Conservation (phyloP, 2,797 vertebrate genomes). For the Onychomys leucogaster region DNA sequence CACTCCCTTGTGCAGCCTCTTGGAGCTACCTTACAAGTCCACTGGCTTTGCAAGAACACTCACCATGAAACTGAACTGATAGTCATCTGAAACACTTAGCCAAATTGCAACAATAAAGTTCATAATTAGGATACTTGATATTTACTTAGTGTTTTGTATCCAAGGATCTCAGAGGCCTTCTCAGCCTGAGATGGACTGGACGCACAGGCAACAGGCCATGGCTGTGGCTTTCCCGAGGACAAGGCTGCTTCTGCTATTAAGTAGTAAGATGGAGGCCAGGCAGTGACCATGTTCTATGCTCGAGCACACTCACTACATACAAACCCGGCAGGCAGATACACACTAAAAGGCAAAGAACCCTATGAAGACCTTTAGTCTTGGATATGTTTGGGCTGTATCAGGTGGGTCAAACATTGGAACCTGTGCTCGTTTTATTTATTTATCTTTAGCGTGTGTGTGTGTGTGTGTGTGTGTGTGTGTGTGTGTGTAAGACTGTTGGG, state of each 20-base stretch:
- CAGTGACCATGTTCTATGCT: background rate
- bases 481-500: background rate
- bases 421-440: background rate
- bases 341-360: background rate
- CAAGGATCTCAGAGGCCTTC: conserved; percentile 67
- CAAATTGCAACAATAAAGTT: conserved; percentile 78
- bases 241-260: background rate
- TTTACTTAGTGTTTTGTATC: conserved; percentile 46
- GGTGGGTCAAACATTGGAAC: background rate
- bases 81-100: conserved; percentile 76
- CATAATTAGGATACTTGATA: conserved; percentile 66
- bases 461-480: background rate
- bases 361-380: background rate
- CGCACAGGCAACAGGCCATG: background rate
- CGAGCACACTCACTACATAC: background rate
- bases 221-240: background rate
- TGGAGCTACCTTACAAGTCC: conserved; percentile 68
- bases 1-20: conserved; percentile 9
- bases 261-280: background rate
- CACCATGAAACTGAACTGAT: conserved; percentile 69
- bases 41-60: conserved; percentile 50
- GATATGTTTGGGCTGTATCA: background rate
- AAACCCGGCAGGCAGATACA: background rate
- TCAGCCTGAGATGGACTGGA: background rate
- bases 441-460: background rate